These are phyloP conservation scores for Hybos culiciformis DNA, from an alignment of 2,888 invertebrate species.

Conservation along the genomic window DNA sequence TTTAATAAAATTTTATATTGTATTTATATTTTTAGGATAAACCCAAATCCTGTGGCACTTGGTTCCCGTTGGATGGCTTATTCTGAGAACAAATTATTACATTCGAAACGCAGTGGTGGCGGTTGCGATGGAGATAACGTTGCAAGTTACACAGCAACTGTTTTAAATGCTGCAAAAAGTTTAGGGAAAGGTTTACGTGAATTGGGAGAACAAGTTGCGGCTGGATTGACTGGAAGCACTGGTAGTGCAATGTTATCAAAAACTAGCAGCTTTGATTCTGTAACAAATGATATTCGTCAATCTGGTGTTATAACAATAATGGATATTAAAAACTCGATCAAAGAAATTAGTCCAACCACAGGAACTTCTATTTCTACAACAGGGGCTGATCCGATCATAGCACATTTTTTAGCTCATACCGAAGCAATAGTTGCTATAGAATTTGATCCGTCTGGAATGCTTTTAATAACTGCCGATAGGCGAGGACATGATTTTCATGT, in stretches of 20 bases:
- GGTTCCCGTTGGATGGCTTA: conserved; percentile 76
- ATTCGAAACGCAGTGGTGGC: conserved; percentile 65
- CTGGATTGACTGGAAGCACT: conserved; percentile 63
- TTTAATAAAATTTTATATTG: not conserved
- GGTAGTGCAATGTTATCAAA: conserved; percentile 25
- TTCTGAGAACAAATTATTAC: conserved; percentile 72
- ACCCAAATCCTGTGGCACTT: conserved; percentile 69
- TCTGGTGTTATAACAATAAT: conserved; percentile 81
- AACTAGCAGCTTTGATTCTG: conserved; percentile 38
- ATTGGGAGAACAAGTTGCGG: conserved; percentile 83
- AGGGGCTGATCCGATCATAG: conserved; percentile 61
- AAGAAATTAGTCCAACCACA: conserved; percentile 32
- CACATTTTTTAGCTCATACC: conserved; percentile 77
- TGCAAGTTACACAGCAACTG: conserved; percentile 81
- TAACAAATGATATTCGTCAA: conserved; percentile 47
- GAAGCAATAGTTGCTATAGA: conserved; percentile 80
- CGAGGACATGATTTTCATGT: conserved; percentile 93
- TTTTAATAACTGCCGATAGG: conserved; percentile 81
- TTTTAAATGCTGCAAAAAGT: conserved; percentile 88
- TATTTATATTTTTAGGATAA: conserved; percentile 27
- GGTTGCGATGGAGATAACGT: conserved; percentile 77
- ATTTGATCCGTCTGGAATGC: conserved; percentile 81
- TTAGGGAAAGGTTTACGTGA: conserved; percentile 81
- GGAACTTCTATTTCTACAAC: conserved; percentile 25
- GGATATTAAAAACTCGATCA: conserved; percentile 50